Evolutionary conservation across 2,113 vertebrate genomes (phyloP), one percentile per base, ranked within the genome.

Genomic region (Saccopteryx leptura): DNA sequence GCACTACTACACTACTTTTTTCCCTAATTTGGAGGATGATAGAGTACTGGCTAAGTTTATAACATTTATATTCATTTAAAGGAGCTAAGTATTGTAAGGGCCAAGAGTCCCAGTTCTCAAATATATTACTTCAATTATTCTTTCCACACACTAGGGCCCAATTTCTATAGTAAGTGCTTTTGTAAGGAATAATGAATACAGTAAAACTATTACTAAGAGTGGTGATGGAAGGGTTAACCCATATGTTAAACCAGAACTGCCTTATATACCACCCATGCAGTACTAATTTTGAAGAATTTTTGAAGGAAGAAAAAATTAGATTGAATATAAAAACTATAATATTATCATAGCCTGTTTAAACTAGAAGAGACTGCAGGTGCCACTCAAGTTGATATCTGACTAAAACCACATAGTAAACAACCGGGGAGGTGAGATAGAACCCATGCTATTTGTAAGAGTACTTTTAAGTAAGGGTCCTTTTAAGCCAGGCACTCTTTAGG

Each of bases 201-300:
- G 48, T 48, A 75, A 61, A 89, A 85, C n/a, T 93, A 56, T 72
- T 63, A 74, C 3, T 61, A 72, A 23, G 69, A 52, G 12, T 69
- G n/a, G 26, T 76, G 15, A 94, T 78, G 39, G 82, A 72, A 76
- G 4, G 33, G 68, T 60, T 78, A 48, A 28, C 31, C 63, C 31
- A 5, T 69, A 61, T 87, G 58, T 72, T 94, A 78, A 87, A 23
- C 4, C 26, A 79, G 54, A 90, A 90, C 61, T 66, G 60, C 85
- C 56, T 85, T 60, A 91, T 61, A 84, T 0, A 68, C 24, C 31
- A 88, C 23, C 50, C n/a, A 63, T 26, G 21, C 60, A 58, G 80
- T 58, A 82, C 69, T 94, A 39, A 72, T 54, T 81, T 63, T 94
- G 28, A 92, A 85, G n/a, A 88, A 95, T 28, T 89, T 95, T 39